phyloP scores from a whole-genome alignment of 64 coral and sea anemone genomes.

The Stichodactyla helianthus region DNA sequence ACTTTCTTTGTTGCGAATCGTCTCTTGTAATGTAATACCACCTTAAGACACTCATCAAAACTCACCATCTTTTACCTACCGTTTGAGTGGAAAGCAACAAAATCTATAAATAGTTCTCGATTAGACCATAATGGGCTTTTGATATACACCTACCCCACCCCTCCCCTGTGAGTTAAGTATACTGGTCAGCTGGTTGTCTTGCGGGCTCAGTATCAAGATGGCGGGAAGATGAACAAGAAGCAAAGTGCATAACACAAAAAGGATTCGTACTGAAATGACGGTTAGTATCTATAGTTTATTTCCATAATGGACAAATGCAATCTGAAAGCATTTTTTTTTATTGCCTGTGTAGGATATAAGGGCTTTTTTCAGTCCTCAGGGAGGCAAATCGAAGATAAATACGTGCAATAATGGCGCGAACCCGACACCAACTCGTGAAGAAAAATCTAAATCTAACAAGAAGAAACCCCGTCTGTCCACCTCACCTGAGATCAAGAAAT shows the following conservation, averaged over 20 bases:
- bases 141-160: no score
- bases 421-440: neutral
- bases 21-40: no score
- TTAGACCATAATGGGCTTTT: no score
- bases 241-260: neutral
- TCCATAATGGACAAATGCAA: neutral
- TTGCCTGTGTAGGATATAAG: conserved; percentile 31
- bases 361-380: conserved; percentile 50
- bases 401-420: neutral
- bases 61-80: no score
- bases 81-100: no score
- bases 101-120: no score
- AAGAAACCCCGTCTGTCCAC: conserved; percentile 15
- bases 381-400: conserved; percentile 18
- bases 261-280: neutral
- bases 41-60: no score
- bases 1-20: no score
- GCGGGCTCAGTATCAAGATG: neutral
- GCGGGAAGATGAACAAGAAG: neutral
- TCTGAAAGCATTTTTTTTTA: neutral
- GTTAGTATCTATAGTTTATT: neutral
- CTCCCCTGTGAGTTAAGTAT: no score
- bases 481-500: conserved; percentile 1
- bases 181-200: no score
- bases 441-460: neutral